phyloP scores from a whole-genome alignment of 2,888 invertebrate genomes.

The Urechis unicinctus region DNA sequence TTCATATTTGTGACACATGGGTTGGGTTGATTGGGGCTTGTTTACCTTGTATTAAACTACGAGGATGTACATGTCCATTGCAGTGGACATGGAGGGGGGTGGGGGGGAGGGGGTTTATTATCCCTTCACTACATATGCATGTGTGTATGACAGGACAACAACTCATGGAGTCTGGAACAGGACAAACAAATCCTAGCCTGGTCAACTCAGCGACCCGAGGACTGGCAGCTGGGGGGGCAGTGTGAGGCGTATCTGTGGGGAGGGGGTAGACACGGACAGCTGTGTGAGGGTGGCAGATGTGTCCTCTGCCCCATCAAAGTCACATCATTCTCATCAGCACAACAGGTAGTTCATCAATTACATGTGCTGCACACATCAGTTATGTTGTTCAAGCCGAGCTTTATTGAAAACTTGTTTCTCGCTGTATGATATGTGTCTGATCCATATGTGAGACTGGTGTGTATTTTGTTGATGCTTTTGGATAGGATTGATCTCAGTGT shows the following conservation, averaged over 20 bases:
- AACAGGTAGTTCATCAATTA: constrained; percentile 33
- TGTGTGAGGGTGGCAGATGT: constrained; percentile 56
- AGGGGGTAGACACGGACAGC: constrained; percentile 61
- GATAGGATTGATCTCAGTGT: no score
- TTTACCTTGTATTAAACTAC: no score
- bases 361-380: neutral
- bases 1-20: neutral
- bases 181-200: constrained; percentile 61
- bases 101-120: no score
- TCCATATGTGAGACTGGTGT: no score
- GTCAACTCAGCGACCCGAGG: constrained; percentile 59
- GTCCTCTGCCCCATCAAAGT: constrained; percentile 33
- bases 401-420: no score
- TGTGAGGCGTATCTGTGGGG: constrained; percentile 62
- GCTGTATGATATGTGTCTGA: no score
- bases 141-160: constrained; percentile 48
- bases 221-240: constrained; percentile 63
- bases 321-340: constrained; percentile 39
- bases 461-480: no score
- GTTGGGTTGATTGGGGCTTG: no score
- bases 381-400: no score
- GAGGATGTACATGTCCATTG: no score
- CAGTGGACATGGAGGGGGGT: no score
- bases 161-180: constrained; percentile 57
- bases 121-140: no score